phyloP scores from a whole-genome alignment of 2,113 vertebrate species.

The Equus quagga region DNA sequence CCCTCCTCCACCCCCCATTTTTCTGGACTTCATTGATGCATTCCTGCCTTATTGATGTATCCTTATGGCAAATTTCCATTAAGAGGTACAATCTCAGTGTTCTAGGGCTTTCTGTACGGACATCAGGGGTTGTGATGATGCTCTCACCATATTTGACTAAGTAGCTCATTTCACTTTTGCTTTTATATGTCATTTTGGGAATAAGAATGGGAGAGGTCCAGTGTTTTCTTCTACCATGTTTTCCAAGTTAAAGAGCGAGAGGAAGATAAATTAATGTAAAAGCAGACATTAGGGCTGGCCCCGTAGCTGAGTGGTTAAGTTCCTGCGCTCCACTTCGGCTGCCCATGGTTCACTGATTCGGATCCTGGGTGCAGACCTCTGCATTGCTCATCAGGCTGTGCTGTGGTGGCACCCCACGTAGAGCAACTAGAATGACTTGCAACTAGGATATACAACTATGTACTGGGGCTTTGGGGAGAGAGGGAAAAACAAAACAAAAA shows the following conservation, averaged over 20 bases:
- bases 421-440: no score
- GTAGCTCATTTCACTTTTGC: neutral
- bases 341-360: no score
- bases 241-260: neutral
- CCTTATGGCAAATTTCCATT: neutral
- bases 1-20: neutral
- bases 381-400: no score
- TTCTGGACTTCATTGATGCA: neutral
- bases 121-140: no score
- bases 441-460: no score
- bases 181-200: neutral
- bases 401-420: no score
- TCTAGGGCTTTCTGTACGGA: neutral
- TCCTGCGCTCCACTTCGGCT: no score
- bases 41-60: neutral
- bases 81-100: accelerated
- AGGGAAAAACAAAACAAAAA: no score
- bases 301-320: no score
- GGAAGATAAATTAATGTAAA: neutral
- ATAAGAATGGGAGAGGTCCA: neutral
- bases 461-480: no score
- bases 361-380: no score
- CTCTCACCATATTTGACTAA: neutral
- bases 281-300: neutral
- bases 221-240: neutral